Conservation (phyloP, 2,888 invertebrate species). For the Gymnocheta viridis region DNA sequence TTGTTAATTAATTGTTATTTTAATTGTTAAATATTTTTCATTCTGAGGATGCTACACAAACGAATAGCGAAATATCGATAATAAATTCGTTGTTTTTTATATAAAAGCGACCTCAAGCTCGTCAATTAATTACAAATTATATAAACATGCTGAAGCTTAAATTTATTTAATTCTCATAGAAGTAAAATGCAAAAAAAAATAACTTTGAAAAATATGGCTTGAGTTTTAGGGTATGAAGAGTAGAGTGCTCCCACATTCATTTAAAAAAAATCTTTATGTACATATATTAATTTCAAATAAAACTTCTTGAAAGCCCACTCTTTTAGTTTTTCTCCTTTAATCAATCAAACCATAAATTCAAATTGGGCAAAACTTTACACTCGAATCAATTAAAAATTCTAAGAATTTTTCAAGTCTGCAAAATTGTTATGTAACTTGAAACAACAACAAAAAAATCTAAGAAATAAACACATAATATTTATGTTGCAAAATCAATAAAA, state of each 20-base stretch:
- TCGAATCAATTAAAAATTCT: background rate
- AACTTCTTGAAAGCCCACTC: background rate
- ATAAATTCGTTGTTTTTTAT: too few relatives aligned
- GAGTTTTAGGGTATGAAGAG: too few relatives aligned
- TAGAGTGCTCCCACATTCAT: background rate
- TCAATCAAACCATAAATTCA: background rate
- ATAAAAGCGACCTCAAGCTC: too few relatives aligned
- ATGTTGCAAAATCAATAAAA: constrained; percentile 44
- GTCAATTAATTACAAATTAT: too few relatives aligned
- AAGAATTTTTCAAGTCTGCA: constrained; percentile 1
- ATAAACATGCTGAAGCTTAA: too few relatives aligned
- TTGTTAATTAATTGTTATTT: too few relatives aligned
- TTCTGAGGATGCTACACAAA: too few relatives aligned
- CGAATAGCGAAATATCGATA: too few relatives aligned
- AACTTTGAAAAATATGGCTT: background rate
- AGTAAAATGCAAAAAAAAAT: background rate
- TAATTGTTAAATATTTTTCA: too few relatives aligned
- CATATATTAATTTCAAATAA: too few relatives aligned
- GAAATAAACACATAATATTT: background rate
- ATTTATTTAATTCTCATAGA: background rate
- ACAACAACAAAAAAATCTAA: background rate
- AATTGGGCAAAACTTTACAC: background rate
- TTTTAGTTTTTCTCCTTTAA: background rate
- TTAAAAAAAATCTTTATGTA: background rate
- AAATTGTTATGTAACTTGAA: constrained; percentile 3